A percentile compares a stretch with the other conserved stretches of the same genome.
Conservation (phyloP, 2,113 vertebrate species). For the Bubo scandiacus region DNA sequence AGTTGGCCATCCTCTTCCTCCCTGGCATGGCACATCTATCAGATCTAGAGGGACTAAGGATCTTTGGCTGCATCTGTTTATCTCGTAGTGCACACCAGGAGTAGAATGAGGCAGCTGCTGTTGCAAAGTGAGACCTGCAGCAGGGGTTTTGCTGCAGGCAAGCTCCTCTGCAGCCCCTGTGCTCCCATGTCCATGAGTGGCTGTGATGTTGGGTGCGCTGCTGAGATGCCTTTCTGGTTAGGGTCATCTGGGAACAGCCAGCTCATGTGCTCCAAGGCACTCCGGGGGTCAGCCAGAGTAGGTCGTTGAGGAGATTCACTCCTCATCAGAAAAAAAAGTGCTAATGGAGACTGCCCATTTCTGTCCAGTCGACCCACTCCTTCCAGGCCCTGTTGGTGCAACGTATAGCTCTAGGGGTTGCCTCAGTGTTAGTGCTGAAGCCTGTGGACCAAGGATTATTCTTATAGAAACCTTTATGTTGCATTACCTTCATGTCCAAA, state of each 20-base stretch:
- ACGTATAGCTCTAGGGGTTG: neutral
- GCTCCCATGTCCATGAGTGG: rapidly evolving
- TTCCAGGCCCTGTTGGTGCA: neutral
- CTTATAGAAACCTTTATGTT: rapidly evolving
- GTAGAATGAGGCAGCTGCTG: neutral
- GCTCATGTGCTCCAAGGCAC: neutral
- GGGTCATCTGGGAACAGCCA: neutral
- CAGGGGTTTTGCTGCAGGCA: neutral
- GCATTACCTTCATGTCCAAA: neutral
- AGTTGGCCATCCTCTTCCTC: neutral
- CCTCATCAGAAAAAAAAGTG: neutral
- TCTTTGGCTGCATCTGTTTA: neutral
- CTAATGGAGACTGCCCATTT: neutral
- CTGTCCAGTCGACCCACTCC: neutral
- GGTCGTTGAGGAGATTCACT: neutral
- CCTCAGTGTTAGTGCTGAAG: neutral
- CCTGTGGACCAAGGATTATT: neutral
- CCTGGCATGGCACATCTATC: neutral
- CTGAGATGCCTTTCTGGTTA: neutral
- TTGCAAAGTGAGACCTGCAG: neutral
- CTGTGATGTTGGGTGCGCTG: neutral
- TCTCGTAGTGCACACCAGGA: rapidly evolving
- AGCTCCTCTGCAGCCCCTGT: neutral
- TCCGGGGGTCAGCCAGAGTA: neutral
- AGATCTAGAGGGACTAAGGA: neutral